These are phyloP conservation scores for Campylomormyrus numenius DNA, from an alignment of 2,113 vertebrate species.

Conservation along the genomic window DNA sequence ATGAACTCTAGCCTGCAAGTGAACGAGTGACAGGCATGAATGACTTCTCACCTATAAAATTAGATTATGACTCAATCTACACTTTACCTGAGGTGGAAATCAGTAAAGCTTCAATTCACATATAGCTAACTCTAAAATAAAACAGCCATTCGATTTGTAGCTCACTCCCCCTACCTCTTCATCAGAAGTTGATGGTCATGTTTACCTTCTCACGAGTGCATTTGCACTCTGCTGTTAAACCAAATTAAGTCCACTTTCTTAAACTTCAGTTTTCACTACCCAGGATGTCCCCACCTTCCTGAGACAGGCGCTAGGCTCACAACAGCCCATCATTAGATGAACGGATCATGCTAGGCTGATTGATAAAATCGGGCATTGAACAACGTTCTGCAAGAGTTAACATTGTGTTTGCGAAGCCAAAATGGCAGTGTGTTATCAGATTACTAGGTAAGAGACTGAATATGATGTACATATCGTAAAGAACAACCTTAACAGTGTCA, in stretches of 20 bases:
- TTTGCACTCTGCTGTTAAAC: background rate
- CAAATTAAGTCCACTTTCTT: background rate
- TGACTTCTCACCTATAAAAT: background rate
- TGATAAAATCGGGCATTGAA: background rate
- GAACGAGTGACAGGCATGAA: background rate
- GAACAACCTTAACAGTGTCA: conserved; percentile 53
- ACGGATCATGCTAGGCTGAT: background rate
- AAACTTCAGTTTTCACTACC: background rate
- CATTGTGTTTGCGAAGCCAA: background rate
- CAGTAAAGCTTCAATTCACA: background rate
- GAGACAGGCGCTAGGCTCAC: background rate
- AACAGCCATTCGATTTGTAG: background rate
- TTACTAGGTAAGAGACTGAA: background rate
- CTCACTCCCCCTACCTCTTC: background rate
- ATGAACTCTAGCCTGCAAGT: background rate
- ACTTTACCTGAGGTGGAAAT: background rate
- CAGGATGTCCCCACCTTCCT: background rate
- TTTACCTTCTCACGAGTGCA: background rate
- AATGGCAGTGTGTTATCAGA: background rate
- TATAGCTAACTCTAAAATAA: background rate
- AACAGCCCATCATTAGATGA: background rate
- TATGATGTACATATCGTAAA: conserved; percentile 40
- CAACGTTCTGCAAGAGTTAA: background rate
- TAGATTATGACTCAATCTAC: background rate
- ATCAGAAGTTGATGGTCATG: background rate